Evolutionary conservation across 2,888 invertebrate genomes (phyloP).

Genomic region (Dendrolimus houi): DNA sequence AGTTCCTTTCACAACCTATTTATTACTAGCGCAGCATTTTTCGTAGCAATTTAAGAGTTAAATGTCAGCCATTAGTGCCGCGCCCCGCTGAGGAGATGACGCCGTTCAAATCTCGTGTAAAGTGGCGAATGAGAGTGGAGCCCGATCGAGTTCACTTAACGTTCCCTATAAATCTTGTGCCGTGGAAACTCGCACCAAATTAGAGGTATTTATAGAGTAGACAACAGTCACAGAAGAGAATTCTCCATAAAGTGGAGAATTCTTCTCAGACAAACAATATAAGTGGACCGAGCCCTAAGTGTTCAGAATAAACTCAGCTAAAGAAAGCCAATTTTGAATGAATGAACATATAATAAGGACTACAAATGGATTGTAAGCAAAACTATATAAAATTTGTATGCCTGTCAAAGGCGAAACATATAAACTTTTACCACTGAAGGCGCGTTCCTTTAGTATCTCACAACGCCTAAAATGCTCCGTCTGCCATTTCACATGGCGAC

Average conservation of each 20-base stretch:
- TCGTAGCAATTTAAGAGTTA: constrained; percentile 6
- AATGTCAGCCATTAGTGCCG: constrained; percentile 6
- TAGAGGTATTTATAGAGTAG: constrained; percentile 28
- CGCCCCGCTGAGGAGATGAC: constrained; percentile 1
- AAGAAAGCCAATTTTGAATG: no score
- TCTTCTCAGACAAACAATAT: no score
- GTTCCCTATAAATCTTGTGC: constrained; percentile 43
- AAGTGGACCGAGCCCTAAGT: no score
- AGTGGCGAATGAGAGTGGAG: constrained; percentile 11
- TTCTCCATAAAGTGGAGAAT: not conserved
- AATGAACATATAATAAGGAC: no score
- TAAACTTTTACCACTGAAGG: no score
- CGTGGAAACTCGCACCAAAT: constrained; percentile 37
- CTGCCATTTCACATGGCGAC: no score
- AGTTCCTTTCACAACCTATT: constrained; percentile 1
- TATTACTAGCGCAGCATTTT: constrained; percentile 5
- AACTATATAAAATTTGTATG: no score
- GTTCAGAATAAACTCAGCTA: no score
- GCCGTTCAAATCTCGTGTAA: constrained; percentile 4
- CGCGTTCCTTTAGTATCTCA: no score
- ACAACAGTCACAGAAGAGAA: not conserved
- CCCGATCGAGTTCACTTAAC: constrained; percentile 55
- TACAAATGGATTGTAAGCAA: no score
- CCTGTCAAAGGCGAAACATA: no score
- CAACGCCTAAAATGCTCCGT: no score